These are phyloP conservation scores for Labia minor DNA, from an alignment of 2,888 invertebrate genomes.

Conservation along the genomic window DNA sequence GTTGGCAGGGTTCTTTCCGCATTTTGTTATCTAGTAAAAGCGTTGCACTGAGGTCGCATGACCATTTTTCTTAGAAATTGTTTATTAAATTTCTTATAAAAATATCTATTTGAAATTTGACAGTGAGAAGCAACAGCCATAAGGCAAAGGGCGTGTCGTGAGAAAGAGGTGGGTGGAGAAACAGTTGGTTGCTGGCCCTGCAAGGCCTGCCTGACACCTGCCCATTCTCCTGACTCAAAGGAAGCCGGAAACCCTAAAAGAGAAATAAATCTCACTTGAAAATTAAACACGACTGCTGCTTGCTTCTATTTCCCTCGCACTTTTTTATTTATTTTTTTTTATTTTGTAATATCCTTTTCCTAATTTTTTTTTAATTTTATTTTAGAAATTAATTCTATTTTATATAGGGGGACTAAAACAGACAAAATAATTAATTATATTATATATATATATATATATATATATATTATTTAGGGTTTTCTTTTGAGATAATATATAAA, in stretches of 20 bases:
- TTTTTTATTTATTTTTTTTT: neutral
- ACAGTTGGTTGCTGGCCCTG: neutral
- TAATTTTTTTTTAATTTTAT: neutral
- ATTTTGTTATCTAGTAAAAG: no score
- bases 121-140: neutral
- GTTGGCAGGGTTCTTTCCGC: no score
- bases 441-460: no score
- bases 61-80: neutral
- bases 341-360: neutral
- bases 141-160: neutral
- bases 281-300: constrained; percentile 2
- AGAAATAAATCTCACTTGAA: constrained; percentile 5
- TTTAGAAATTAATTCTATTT: no score
- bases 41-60: neutral
- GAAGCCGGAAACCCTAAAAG: neutral
- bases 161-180: neutral
- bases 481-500: no score
- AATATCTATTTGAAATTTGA: neutral
- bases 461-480: no score
- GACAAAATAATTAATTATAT: no score
- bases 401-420: no score
- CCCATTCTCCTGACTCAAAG: neutral
- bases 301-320: neutral
- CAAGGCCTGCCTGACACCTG: neutral
- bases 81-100: constrained; percentile 1